These are phyloP conservation scores for Charanyca ferruginea DNA, from an alignment of 2,888 invertebrate genomes.

Conservation along the genomic window DNA sequence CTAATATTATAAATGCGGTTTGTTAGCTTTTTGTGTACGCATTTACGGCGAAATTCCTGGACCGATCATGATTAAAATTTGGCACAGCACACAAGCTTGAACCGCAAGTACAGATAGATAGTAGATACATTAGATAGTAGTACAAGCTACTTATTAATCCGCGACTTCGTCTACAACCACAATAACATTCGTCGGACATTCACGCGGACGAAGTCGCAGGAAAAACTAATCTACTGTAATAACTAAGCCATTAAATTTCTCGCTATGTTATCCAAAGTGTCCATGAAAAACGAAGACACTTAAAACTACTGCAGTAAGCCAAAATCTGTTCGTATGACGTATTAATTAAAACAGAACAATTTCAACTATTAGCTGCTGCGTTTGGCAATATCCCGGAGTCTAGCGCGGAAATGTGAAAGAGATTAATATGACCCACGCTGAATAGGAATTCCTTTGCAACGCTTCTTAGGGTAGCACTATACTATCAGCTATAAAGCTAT, in stretches of 20 bases:
- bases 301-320: conserved; percentile 28
- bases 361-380: conserved; percentile 80
- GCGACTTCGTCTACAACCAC: too few species aligned
- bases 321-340: conserved; percentile 68
- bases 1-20: too few species aligned
- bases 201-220: too few species aligned
- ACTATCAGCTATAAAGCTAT: conserved; percentile 57
- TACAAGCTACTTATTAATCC: too few species aligned
- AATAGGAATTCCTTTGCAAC: conserved; percentile 84
- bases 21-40: too few species aligned
- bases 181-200: too few species aligned
- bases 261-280: conserved; percentile 1
- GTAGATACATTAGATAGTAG: too few species aligned
- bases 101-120: too few species aligned
- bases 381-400: conserved; percentile 76
- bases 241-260: not conserved
- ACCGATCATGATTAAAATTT: too few species aligned
- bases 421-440: conserved; percentile 84
- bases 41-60: too few species aligned
- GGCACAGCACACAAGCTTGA: too few species aligned
- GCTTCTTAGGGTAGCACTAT: conserved; percentile 64
- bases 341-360: conserved; percentile 83
- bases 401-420: conserved; percentile 83
- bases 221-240: not conserved
- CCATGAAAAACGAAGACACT: conserved; percentile 4